A percentile compares a stretch with the other conserved stretches of the same genome.
These are phyloP conservation scores for Ochropleura plecta DNA, from an alignment of 2,888 invertebrate species.

Conservation along the genomic window DNA sequence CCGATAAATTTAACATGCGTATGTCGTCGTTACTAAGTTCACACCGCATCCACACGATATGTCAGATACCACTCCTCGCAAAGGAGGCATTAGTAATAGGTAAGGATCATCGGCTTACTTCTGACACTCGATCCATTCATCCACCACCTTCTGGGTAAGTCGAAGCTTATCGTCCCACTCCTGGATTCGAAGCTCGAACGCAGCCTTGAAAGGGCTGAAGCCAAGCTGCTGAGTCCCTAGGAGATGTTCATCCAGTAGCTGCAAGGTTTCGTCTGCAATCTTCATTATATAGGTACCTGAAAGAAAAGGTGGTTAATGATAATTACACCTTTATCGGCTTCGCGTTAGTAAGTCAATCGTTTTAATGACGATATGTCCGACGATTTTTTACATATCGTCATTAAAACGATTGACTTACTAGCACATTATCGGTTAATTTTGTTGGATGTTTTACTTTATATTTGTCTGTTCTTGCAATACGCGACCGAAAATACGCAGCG, in stretches of 20 bases:
- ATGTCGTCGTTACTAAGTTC: not conserved
- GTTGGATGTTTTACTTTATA: not conserved
- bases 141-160: slow-evolving; percentile 91
- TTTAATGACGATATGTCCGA: too few species aligned
- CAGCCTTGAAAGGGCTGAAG: slow-evolving; percentile 94
- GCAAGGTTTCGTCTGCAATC: slow-evolving; percentile 93
- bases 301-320: not conserved
- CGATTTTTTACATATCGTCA: too few species aligned
- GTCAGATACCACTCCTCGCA: not conserved
- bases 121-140: slow-evolving; percentile 94
- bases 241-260: slow-evolving; percentile 94
- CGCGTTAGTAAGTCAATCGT: too few species aligned
- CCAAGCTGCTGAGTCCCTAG: slow-evolving; percentile 93
- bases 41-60: not conserved
- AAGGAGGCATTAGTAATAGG: not conserved
- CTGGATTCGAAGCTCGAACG: slow-evolving; percentile 93
- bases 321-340: not conserved
- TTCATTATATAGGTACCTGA: slow-evolving; percentile 94
- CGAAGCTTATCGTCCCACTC: slow-evolving; percentile 94
- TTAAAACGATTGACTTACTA: not conserved
- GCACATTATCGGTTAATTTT: not conserved
- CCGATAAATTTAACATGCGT: not conserved
- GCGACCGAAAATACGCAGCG: not conserved
- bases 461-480: not conserved
- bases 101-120: slow-evolving; percentile 80